A percentile compares a stretch with the other conserved stretches of the same genome.
Conservation (phyloP, 2,113 vertebrate species). For the Setophaga kirtlandii region DNA sequence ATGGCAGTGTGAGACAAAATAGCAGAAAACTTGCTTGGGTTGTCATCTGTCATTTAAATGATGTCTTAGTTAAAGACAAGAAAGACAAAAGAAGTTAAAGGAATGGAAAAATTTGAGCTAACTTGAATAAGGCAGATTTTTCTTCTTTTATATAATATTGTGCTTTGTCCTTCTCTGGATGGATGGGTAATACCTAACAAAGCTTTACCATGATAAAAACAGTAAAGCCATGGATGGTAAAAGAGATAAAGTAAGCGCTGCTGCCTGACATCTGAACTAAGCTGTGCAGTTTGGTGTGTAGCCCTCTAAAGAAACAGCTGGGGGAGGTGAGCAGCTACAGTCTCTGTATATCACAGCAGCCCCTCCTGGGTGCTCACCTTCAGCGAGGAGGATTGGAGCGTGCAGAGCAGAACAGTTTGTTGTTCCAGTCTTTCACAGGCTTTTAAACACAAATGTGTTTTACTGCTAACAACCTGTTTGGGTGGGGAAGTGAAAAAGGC, state of each 20-base stretch:
- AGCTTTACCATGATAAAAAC: not conserved
- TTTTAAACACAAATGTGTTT: conserved; percentile 20
- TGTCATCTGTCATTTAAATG: not conserved
- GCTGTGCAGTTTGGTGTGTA: not conserved
- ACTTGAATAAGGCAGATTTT: not conserved
- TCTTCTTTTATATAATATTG: not conserved
- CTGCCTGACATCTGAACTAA: not conserved
- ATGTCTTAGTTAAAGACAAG: not conserved
- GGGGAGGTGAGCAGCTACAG: rapidly evolving
- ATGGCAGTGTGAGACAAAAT: not conserved
- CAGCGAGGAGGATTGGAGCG: not conserved
- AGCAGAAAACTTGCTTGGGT: not conserved
- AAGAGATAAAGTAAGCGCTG: not conserved
- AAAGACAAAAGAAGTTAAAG: not conserved
- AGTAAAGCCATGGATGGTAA: not conserved
- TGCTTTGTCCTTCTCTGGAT: not conserved
- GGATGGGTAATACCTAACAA: not conserved
- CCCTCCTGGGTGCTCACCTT: not conserved
- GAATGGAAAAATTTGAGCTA: not conserved
- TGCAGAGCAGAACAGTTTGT: not conserved
- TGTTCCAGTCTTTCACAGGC: conserved; percentile 29
- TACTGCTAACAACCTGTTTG: conserved; percentile 8
- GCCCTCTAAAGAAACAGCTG: not conserved
- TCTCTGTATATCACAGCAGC: not conserved
- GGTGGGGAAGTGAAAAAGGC: not conserved